A percentile compares a stretch with the other conserved stretches of the same genome.
Conservation (phyloP, 2,113 vertebrate genomes). For the Dasypus novemcinctus region DNA sequence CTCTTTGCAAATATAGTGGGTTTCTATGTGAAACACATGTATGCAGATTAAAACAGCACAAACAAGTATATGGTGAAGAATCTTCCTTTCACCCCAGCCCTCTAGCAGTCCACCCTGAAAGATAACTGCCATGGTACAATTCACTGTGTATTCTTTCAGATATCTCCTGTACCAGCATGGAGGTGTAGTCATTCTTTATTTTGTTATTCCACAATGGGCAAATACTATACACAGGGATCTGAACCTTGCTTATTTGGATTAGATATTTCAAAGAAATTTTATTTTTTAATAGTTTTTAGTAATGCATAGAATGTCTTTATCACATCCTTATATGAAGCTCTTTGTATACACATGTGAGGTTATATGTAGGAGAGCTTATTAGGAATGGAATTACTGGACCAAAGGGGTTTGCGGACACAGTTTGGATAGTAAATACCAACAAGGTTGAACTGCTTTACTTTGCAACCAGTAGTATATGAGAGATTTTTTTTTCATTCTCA, state of each 20-base stretch:
- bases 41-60: neutral
- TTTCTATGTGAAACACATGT: neutral
- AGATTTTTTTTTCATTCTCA: neutral
- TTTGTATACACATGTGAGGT: neutral
- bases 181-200: neutral
- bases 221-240: neutral
- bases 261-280: neutral
- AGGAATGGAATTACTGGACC: neutral
- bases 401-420: neutral
- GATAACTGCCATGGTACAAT: neutral
- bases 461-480: neutral
- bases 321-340: neutral
- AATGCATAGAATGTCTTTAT: neutral
- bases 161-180: neutral
- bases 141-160: neutral
- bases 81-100: neutral
- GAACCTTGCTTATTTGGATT: neutral
- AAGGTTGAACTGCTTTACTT: neutral
- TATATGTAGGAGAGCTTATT: neutral
- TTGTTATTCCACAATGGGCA: neutral
- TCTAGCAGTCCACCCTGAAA: neutral
- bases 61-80: neutral
- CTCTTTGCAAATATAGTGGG: neutral
- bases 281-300: neutral
- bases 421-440: neutral